These are phyloP conservation scores for Stenichneumon culpator DNA, from an alignment of 2,888 invertebrate species.

Conservation along the genomic window DNA sequence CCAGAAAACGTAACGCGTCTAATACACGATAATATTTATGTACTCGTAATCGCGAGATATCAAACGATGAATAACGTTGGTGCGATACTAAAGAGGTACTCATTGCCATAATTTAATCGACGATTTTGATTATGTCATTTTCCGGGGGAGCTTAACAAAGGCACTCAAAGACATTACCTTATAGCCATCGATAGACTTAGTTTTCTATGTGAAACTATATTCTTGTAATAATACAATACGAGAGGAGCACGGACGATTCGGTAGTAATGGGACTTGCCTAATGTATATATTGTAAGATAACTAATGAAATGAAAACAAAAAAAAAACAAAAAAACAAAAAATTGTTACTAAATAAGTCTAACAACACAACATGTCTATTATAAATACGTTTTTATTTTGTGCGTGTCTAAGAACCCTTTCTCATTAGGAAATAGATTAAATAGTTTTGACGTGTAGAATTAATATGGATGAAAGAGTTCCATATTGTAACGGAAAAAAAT, in stretches of 20 bases:
- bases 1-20: neutral
- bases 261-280: slow-evolving; percentile 81
- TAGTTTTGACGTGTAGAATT: slow-evolving; percentile 65
- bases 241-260: slow-evolving; percentile 74
- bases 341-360: slow-evolving; percentile 56
- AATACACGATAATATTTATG: neutral
- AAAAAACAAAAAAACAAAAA: slow-evolving; percentile 51
- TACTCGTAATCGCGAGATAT: neutral
- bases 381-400: slow-evolving; percentile 54
- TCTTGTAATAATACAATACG: slow-evolving; percentile 78
- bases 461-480: slow-evolving; percentile 39
- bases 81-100: slow-evolving; percentile 6
- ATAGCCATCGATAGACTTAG: slow-evolving; percentile 82
- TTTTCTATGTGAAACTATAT: slow-evolving; percentile 84
- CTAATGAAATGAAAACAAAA: slow-evolving; percentile 73
- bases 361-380: slow-evolving; percentile 51
- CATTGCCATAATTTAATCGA: slow-evolving; percentile 3
- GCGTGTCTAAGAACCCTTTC: slow-evolving; percentile 50
- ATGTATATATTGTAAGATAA: slow-evolving; percentile 84
- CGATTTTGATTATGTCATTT: slow-evolving; percentile 12
- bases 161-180: slow-evolving; percentile 52
- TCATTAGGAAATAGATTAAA: slow-evolving; percentile 47
- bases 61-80: neutral
- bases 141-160: slow-evolving; percentile 9
- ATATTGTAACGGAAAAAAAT: slow-evolving; percentile 58